Evolutionary conservation across 2,113 vertebrate genomes (phyloP).

Genomic region (Calyptomena viridis): DNA sequence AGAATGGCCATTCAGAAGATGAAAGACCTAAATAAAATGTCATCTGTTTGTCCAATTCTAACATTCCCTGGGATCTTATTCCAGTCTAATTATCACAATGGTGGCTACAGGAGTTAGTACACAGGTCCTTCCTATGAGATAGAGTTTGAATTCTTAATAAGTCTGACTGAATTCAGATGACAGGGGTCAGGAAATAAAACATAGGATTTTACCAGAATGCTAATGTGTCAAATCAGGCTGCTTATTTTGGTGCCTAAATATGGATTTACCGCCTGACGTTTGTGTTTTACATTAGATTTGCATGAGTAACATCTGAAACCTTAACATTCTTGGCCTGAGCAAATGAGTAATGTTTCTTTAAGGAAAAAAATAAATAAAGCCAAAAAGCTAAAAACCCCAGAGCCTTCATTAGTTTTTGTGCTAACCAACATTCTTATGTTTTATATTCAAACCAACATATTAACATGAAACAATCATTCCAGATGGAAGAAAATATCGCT

Average conservation of each 20-base stretch:
- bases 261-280: constrained; percentile 19
- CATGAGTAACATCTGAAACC: constrained; percentile 28
- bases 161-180: not conserved
- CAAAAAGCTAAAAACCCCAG: constrained; percentile 52
- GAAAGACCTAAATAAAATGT: not conserved
- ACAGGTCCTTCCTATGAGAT: not conserved
- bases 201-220: not conserved
- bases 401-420: constrained; percentile 67
- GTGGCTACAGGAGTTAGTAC: not conserved
- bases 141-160: not conserved
- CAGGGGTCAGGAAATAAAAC: not conserved
- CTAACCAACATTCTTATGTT: constrained; percentile 61
- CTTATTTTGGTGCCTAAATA: constrained; percentile 39
- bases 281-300: constrained; percentile 41
- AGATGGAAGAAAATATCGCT: constrained; percentile 66
- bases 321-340: constrained; percentile 35
- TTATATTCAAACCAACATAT: constrained; percentile 59
- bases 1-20: not conserved
- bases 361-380: constrained; percentile 39
- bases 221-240: constrained; percentile 30
- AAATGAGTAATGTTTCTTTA: constrained; percentile 54
- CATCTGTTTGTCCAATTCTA: not conserved
- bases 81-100: not conserved
- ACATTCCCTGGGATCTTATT: not conserved
- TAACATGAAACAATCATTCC: constrained; percentile 64